Evolutionary conservation across 2,113 vertebrate species (phyloP), one percentile per base, ranked within the genome.

Genomic region (Erinaceus europaeus): DNA sequence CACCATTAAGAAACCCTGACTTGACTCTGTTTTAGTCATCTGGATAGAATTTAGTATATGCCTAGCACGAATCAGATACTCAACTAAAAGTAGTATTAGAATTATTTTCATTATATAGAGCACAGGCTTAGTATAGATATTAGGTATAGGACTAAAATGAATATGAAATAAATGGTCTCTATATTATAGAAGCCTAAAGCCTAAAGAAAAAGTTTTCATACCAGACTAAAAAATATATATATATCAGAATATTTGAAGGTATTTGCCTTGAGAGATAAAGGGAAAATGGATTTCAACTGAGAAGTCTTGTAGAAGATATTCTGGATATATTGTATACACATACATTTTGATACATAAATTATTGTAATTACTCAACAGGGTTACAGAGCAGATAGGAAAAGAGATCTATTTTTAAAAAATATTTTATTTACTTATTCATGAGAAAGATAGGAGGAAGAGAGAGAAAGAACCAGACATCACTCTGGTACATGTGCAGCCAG

Each of bases 131-230:
- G 3, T 44, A 48, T 1, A 89, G 64, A 67, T 72, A 78, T 9
- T 73, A n/a, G 48, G 18, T 64, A 3, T 53, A 13, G 44, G 15
- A 64, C 11, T 53, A 10, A 89, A 77, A 77, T 40, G n/a, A 57
- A 32, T 77, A 64, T 40, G 50, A 81, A 73, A 46, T 68, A 4
- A 84, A 52, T 12, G 36, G 23, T 4, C 4, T 86, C 17, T 55
- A 40, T 81, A 46, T 53, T 46, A 36, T 27, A 52, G 23, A 90
- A 29, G 69, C 36, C 84, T 48, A 69, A 72, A 87, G 42, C 64
- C 69, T 75, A 75, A 55, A 29, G 44, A 84, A 61, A 87, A 81
- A 10, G 68, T 36, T 82, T 48, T 80, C 85, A 69, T 59, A 69
- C 2, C n/a, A 52, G 52, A 23, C 15, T 27, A 71, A 40, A 12